These are phyloP conservation scores for Yasuhikotakia modesta DNA, from an alignment of 2,797 vertebrate genomes.

Conservation along the genomic window DNA sequence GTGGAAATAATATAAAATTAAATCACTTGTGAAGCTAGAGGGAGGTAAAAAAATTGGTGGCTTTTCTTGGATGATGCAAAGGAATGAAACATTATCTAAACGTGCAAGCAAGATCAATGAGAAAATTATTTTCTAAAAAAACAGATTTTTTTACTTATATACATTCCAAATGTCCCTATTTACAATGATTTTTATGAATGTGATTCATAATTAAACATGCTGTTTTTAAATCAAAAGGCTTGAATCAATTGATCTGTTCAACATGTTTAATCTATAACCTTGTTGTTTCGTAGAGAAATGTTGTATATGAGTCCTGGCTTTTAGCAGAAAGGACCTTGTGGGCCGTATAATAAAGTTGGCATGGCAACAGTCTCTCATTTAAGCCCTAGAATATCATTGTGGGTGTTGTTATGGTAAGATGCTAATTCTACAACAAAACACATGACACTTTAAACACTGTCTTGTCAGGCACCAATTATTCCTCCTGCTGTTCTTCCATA, in stretches of 20 bases:
- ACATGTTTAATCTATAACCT: slow-evolving; percentile 10
- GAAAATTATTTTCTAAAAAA: slow-evolving; percentile 35
- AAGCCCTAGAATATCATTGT: not conserved
- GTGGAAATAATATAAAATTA: slow-evolving; percentile 48
- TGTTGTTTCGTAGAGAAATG: slow-evolving; percentile 6
- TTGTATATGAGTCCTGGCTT: not conserved
- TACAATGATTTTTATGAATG: slow-evolving; percentile 42
- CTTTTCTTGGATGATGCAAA: slow-evolving; percentile 62
- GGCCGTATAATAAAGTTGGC: slow-evolving; percentile 1
- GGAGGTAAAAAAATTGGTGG: not conserved
- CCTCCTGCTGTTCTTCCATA: slow-evolving; percentile 32
- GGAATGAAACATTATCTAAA: slow-evolving; percentile 59
- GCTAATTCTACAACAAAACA: slow-evolving; percentile 13
- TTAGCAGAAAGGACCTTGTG: not conserved
- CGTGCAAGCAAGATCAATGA: slow-evolving; percentile 53
- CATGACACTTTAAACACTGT: slow-evolving; percentile 10
- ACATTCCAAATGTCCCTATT: slow-evolving; percentile 47
- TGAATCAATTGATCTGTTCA: slow-evolving; percentile 17
- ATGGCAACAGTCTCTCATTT: slow-evolving; percentile 11
- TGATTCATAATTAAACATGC: slow-evolving; percentile 32
- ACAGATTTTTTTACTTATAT: slow-evolving; percentile 28
- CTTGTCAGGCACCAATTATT: slow-evolving; percentile 35
- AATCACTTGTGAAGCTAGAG: slow-evolving; percentile 44
- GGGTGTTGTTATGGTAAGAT: slow-evolving; percentile 19
- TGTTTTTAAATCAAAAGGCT: slow-evolving; percentile 33